Base-by-base conservation (phyloP, 2,888 invertebrate species). In the Amblyteles armatorius region DNA sequence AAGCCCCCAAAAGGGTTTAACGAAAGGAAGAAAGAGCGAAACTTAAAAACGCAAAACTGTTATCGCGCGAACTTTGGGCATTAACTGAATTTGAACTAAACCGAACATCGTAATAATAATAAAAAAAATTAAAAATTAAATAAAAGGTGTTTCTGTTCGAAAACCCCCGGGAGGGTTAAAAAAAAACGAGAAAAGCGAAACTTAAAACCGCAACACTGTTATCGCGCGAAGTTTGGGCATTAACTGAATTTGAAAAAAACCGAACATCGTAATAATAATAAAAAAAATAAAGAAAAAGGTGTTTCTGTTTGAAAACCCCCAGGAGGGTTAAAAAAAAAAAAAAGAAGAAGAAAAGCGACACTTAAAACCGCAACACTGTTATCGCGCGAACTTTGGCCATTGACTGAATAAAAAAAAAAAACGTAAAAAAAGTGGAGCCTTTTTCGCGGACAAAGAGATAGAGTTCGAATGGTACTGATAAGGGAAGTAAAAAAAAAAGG, bases 381-480 rank as follows among this genome's bases (percentile, higher is more conserved):
- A 22, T 40, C 65, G n/a, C 36, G 40, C 50, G 9, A 55, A 40
- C 22, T 76, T 65, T 6, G 9, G 3, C 9, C 26, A 52, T 40
- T 0, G 36, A 55, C 36, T 26, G 40, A 77, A 52, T 26, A 1
- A 48, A 13, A 36, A 22, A 44, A 60, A 74, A 7, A 48, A 36
- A 52, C 33, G 5, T 6, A 0, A 6, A 33, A 33, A 36, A 36
- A 52, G 60, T 4, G 26, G 11, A 19, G 7, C 7, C n/a, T 52
- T 26, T 63, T 52, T 52, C 19, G 36, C 50, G 50, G 29, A 74
- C 50, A 74, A 74, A 50, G 48, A 29, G 48, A 11, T 29, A 19
- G 48, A 22, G 9, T 55, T 33, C 65, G 65, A 63, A 50, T 74
- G 33, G 55, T 7, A 1, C 6, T 22, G 55, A 57, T 57, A 57